phyloP scores from a whole-genome alignment of 1,140 invertebrate species.

The Ditylenchus dipsaci region DNA sequence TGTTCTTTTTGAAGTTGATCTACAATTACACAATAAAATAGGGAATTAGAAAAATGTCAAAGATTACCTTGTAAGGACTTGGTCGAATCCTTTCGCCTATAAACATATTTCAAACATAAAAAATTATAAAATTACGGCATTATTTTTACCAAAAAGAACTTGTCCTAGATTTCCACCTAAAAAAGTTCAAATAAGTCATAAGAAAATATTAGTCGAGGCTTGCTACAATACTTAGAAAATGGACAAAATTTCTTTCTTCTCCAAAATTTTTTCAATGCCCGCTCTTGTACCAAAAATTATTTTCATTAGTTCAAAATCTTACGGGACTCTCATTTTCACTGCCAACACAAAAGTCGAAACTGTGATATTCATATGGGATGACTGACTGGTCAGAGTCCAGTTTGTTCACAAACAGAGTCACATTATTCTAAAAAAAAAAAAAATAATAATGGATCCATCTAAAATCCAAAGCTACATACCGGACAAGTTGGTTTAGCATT shows the following conservation, averaged over 20 bases:
- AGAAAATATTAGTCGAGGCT: no score
- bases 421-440: constrained; percentile 71
- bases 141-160: constrained; percentile 75
- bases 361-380: constrained; percentile 92
- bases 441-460: not conserved
- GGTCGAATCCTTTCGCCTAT: constrained; percentile 80
- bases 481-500: constrained; percentile 44
- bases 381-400: constrained; percentile 91
- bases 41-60: not conserved
- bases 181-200: no score
- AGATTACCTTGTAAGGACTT: constrained; percentile 75
- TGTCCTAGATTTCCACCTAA: constrained; percentile 81
- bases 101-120: not conserved
- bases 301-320: no score
- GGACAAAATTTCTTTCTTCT: no score
- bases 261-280: no score
- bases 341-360: constrained; percentile 83
- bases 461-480: constrained; percentile 28
- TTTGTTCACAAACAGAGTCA: constrained; percentile 85
- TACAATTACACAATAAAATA: constrained; percentile 57
- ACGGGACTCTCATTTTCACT: constrained; percentile 75
- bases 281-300: no score
- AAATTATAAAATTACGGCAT: no score
- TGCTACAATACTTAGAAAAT: no score
- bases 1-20: constrained; percentile 66